A percentile compares a stretch with the other conserved stretches of the same genome.
Conservation (phyloP, 2,888 invertebrate genomes). For the Disparrhopalites patrizii region DNA sequence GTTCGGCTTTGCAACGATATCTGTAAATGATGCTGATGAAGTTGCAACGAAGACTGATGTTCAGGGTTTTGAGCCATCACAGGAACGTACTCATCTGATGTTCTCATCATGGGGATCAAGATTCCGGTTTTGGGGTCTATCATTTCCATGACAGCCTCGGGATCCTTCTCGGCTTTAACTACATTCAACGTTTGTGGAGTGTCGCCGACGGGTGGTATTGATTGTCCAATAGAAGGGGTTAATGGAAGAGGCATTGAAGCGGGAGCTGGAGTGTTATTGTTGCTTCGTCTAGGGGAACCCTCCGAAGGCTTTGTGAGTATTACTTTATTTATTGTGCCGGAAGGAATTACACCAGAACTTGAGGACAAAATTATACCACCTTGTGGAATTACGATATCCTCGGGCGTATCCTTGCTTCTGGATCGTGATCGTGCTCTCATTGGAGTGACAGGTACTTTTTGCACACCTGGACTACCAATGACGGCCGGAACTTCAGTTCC, state of each 20-base stretch:
- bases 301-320: conserved; percentile 11
- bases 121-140: conserved; percentile 73
- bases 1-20: conserved; percentile 17
- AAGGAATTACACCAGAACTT: background rate
- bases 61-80: conserved; percentile 49
- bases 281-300: conserved; percentile 12
- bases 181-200: background rate
- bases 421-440: conserved; percentile 35
- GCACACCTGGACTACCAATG: background rate
- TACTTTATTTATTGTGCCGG: conserved; percentile 3
- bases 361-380: background rate
- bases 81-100: conserved; percentile 67
- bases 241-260: background rate
- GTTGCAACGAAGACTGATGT: background rate
- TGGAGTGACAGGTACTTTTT: background rate
- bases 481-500: background rate
- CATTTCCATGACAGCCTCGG: conserved; percentile 50
- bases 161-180: conserved; percentile 23
- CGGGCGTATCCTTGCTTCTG: conserved; percentile 42
- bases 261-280: conserved; percentile 11
- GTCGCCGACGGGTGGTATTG: background rate
- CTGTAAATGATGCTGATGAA: conserved; percentile 22
- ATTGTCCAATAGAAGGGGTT: background rate
- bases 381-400: conserved; percentile 11
- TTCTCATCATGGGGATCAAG: conserved; percentile 66